Base-by-base conservation (phyloP, 1,140 invertebrate genomes). In the Heliconius hewitsoni region DNA sequence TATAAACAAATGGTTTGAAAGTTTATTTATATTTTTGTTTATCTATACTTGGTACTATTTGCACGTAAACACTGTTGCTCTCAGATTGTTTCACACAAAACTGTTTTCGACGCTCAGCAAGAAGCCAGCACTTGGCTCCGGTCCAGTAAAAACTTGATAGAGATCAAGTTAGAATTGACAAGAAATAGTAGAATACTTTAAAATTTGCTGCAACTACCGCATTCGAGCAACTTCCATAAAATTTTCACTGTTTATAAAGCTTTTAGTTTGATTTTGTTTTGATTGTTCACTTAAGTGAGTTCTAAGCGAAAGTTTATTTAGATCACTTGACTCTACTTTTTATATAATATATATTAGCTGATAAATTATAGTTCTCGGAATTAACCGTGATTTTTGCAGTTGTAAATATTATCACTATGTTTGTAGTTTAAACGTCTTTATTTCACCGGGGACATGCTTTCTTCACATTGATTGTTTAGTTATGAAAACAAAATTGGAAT, bases 121-220 rank as follows among this genome's bases (percentile, higher is more conserved):
- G 66, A 77, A 71, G 78, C 74, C 66, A 57, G 23, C 30, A 76
- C 75, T 82, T 82, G 81, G 81, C 74, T 74, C 55, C 42, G 19
- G 70, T 77, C 81, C 81, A 82, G 60, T 77, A 76, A 82, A 57
- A 79, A 74, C 81, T 74, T 77, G 74, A 82, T 82, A 77, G 77
- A 78, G 77, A 82, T 82, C 77, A 82, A 82, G 57, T 79, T 79
- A 79, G 75, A 82, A 82, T 82, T 77, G 78, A 82, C 78, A 82
- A 79, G 77, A 71, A 77, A 82, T 74, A 71, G 74, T 75, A 71
- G 60, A 77, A 77, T 52, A n/a, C 52, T 80, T 27, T 80, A 73
- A 76, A 80, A 71, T 72, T 79, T 74, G 39, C 30, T 52, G 73
- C 60, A 76, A 50, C 39, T 27, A 71, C 57, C 74, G 57, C 74